phyloP scores from a whole-genome alignment of 2,888 invertebrate species.

The Pollenia amentaria region DNA sequence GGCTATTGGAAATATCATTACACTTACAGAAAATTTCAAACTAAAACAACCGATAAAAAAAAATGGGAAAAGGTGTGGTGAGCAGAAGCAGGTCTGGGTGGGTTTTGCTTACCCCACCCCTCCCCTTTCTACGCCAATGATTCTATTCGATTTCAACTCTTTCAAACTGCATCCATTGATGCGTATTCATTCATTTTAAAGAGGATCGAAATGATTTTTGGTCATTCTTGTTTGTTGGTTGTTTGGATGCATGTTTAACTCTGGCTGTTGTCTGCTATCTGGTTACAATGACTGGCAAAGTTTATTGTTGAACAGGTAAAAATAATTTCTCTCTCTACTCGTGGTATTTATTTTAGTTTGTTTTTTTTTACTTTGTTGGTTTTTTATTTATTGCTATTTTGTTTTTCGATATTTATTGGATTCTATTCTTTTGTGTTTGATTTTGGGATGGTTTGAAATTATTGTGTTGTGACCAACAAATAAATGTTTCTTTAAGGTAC shows the following conservation, averaged over 20 bases:
- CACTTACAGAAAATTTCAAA: too few relatives aligned
- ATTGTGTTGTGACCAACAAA: constrained; percentile 36
- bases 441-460: neutral
- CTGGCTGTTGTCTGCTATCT: neutral
- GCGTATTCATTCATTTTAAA: neutral
- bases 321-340: neutral
- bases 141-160: constrained; percentile 9
- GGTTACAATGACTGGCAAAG: neutral
- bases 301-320: constrained; percentile 6
- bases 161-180: constrained; percentile 34
- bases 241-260: neutral
- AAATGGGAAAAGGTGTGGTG: too few relatives aligned
- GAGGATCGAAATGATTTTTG: neutral
- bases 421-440: constrained; percentile 1
- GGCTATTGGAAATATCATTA: too few relatives aligned
- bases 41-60: too few relatives aligned
- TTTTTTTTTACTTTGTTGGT: too few relatives aligned
- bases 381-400: neutral
- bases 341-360: neutral
- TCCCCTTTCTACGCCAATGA: too few relatives aligned
- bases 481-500: neutral
- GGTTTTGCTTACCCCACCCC: too few relatives aligned
- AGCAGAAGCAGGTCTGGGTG: too few relatives aligned
- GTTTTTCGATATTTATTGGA: constrained; percentile 12
- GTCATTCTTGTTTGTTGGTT: neutral